Evolutionary conservation across 23 tunicate genomes (phyloP).

Genomic region (Styela plicata): DNA sequence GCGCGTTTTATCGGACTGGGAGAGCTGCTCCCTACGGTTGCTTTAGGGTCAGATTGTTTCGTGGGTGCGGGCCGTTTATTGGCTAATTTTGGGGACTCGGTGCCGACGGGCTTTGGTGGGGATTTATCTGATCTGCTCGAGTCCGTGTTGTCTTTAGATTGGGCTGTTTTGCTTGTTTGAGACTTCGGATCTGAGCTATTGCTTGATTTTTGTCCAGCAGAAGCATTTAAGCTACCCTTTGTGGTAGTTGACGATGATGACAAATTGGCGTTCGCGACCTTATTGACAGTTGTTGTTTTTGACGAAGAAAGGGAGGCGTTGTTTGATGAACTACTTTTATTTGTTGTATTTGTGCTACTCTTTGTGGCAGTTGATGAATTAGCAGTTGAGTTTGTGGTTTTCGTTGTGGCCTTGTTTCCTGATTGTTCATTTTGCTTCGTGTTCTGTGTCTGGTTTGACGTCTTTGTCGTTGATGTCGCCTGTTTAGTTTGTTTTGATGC

Average conservation of each 20-base stretch:
- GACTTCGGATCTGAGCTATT: neutral
- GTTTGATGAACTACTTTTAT: conserved; percentile 21
- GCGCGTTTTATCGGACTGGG: neutral
- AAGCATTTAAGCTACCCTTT: neutral
- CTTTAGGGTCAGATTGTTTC: neutral
- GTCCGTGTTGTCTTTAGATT: neutral
- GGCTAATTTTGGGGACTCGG: neutral
- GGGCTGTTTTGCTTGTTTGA: neutral
- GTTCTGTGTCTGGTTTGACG: neutral
- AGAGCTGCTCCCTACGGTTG: neutral
- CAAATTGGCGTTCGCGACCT: neutral
- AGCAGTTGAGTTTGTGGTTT: neutral
- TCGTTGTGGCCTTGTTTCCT: neutral
- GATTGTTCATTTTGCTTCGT: neutral
- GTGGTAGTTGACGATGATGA: neutral
- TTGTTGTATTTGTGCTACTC: neutral
- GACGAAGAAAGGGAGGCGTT: conserved; percentile 17
- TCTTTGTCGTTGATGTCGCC: neutral
- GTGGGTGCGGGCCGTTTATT: neutral
- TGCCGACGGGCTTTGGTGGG: neutral
- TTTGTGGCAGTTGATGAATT: conserved; percentile 16
- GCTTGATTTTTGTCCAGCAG: neutral
- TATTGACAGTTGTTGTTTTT: conserved; percentile 11
- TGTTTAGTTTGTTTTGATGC: neutral
- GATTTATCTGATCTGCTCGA: neutral